These are phyloP conservation scores for Emydocephalus ijimae DNA, from an alignment of 2,113 vertebrate genomes.

Conservation along the genomic window DNA sequence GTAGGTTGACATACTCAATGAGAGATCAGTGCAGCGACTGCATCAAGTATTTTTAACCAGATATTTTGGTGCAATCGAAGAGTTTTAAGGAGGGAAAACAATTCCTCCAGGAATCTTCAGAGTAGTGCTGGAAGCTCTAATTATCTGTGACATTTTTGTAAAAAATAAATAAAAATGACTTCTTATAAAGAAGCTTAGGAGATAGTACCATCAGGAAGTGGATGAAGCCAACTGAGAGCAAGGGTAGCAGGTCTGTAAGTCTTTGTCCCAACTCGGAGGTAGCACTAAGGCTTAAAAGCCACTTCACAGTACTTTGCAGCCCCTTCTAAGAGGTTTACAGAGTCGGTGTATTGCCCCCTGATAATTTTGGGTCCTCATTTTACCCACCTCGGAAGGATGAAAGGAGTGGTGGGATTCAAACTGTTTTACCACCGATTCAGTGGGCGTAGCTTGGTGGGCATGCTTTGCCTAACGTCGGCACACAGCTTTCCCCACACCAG, in stretches of 20 bases:
- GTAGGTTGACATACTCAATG: background rate
- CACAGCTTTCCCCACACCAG: too few species aligned
- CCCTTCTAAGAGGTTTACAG: too few species aligned
- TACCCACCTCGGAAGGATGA: too few species aligned
- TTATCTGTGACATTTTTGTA: background rate
- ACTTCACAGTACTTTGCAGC: too few species aligned
- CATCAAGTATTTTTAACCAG: background rate
- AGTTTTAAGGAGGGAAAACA: background rate
- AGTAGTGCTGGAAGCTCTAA: background rate
- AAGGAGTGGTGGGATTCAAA: too few species aligned
- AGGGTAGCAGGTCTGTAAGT: background rate
- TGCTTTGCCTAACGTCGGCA: too few species aligned
- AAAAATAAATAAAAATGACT: background rate
- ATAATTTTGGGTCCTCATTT: too few species aligned
- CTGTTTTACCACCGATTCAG: too few species aligned
- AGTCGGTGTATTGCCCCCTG: too few species aligned
- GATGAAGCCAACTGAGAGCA: background rate
- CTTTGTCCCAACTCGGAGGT: too few species aligned
- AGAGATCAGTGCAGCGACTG: background rate
- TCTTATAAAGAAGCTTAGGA: background rate
- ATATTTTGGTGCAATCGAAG: background rate
- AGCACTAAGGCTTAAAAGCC: too few species aligned
- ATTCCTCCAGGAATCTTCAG: background rate
- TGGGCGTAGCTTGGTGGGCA: too few species aligned
- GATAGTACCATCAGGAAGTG: background rate